A percentile compares a stretch with the other conserved stretches of the same genome.
These are phyloP conservation scores for Plotosus lineatus DNA, from an alignment of 2,113 vertebrate genomes.

Conservation along the genomic window DNA sequence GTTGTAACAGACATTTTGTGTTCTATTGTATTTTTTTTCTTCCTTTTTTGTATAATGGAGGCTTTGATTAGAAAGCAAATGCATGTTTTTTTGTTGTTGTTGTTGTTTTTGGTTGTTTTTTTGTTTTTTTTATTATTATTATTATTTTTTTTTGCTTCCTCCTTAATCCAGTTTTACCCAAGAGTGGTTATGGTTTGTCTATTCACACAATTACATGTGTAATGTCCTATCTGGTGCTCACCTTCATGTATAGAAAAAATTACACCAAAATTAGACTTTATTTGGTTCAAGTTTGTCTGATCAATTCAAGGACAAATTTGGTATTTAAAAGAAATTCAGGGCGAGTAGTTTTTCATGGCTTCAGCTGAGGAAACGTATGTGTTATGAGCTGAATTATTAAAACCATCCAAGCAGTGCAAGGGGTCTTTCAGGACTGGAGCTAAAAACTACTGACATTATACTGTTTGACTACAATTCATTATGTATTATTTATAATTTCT, in stretches of 20 bases:
- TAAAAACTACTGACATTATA: conserved; percentile 46
- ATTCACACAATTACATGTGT: conserved; percentile 64
- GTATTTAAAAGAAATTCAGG: background rate
- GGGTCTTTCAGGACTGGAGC: background rate
- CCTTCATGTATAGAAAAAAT: conserved; percentile 54
- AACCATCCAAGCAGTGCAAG: background rate
- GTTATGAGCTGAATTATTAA: background rate
- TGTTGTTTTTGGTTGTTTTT: conserved; percentile 49
- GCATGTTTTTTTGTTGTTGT: conserved; percentile 67
- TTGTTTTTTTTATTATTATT: background rate
- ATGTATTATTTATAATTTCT: conserved; percentile 59
- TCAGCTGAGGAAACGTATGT: background rate
- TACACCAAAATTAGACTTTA: conserved; percentile 15
- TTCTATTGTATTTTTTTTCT: conserved; percentile 6
- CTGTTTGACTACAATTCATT: conserved; percentile 66
- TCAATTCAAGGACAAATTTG: background rate
- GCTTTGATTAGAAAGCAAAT: conserved; percentile 59
- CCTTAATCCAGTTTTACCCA: conserved; percentile 68
- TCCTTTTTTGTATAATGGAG: conserved; percentile 61
- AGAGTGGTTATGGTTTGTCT: conserved; percentile 68
- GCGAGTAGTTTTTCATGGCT: background rate
- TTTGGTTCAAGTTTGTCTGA: background rate
- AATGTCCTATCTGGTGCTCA: conserved; percentile 54
- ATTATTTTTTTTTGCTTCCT: conserved; percentile 58
- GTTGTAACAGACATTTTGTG: conserved; percentile 32